Evolutionary conservation across 2,113 vertebrate genomes (phyloP), one percentile per base, ranked within the genome.

Genomic region (Limanda limanda): DNA sequence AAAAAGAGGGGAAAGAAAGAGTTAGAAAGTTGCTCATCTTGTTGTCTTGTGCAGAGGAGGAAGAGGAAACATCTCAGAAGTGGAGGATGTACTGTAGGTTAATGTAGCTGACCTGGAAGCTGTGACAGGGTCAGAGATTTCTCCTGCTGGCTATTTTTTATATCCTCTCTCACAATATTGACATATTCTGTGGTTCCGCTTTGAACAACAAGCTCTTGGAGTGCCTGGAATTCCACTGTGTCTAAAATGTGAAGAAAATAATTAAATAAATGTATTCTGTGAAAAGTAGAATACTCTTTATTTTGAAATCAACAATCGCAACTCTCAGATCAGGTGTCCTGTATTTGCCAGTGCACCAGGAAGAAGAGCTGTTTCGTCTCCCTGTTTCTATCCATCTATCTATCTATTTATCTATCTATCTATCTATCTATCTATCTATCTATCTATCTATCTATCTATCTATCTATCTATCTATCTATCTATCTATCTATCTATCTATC

Each of bases 61-160:
- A 42, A 37, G 51, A 69, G 45, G 45, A 42, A 31, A 66, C 17
- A 51, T 57, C 71, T 76, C 23, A 17, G 54, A 79, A 70, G 54
- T 37, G 21, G 71, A 73, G 68, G 14, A 73, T 72, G 69, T 67
- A 24, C 47, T 27, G 40, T 20, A 67, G 69, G 85, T 81, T 82
- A 78, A 63, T 76, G 10, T 42, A 42, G 75, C 79, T 72, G 73
- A 85, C 56, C 79, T 73, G 56, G 27, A 31, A 31, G 27, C 27
- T 31, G 27, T 31, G 27, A 31, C 27, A 31, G 27, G 27, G 27
- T 31, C 27, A 31, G 27, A 31, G 5, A 31, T 31, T 7, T 31
- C 27, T 31, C 27, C 27, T 31, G 27, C 27, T 31, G 27, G 27
- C 27, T 31, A 31, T 7, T 31, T 31, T 31, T 5, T 7, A 5